These are phyloP conservation scores for Epiblema foenella DNA, from an alignment of 2,888 invertebrate species.

Conservation along the genomic window DNA sequence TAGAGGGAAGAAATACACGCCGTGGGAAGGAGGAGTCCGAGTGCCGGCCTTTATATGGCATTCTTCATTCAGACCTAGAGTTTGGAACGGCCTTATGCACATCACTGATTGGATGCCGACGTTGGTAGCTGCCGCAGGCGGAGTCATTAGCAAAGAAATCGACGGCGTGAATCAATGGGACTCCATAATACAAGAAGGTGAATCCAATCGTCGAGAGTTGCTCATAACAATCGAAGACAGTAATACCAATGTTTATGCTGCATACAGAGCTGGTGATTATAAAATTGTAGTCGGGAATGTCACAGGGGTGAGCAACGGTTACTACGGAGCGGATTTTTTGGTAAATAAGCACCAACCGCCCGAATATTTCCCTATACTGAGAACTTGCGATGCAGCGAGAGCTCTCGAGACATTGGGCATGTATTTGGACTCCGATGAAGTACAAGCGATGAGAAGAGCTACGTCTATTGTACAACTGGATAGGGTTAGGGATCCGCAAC, in stretches of 20 bases:
- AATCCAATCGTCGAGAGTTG: conserved; percentile 82
- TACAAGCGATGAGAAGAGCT: conserved; percentile 61
- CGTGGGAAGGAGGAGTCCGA: conserved; percentile 94
- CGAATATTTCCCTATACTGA: conserved; percentile 66
- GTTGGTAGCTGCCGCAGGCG: conserved; percentile 76
- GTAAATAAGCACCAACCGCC: conserved; percentile 63
- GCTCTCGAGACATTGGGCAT: conserved; percentile 66
- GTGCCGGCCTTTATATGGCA: conserved; percentile 91
- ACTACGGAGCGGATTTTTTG: conserved; percentile 70
- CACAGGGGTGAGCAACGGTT: conserved; percentile 67
- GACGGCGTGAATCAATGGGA: conserved; percentile 90
- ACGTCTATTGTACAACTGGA: conserved; percentile 69
- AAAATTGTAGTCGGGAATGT: conserved; percentile 86
- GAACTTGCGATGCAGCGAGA: conserved; percentile 62
- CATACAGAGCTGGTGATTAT: conserved; percentile 86
- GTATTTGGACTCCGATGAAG: conserved; percentile 61
- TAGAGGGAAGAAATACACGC: conserved; percentile 91
- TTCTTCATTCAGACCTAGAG: conserved; percentile 84
- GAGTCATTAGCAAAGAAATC: conserved; percentile 66
- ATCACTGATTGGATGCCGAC: conserved; percentile 95
- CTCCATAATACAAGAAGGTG: conserved; percentile 78
- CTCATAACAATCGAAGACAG: conserved; percentile 85
- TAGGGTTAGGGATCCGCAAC: conserved; percentile 61
- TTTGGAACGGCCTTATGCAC: conserved; percentile 88
- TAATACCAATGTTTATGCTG: conserved; percentile 78